A percentile compares a stretch with the other conserved stretches of the same genome.
These are phyloP conservation scores for Tetramorium alpestre DNA, from an alignment of 1,140 invertebrate species.

Conservation along the genomic window DNA sequence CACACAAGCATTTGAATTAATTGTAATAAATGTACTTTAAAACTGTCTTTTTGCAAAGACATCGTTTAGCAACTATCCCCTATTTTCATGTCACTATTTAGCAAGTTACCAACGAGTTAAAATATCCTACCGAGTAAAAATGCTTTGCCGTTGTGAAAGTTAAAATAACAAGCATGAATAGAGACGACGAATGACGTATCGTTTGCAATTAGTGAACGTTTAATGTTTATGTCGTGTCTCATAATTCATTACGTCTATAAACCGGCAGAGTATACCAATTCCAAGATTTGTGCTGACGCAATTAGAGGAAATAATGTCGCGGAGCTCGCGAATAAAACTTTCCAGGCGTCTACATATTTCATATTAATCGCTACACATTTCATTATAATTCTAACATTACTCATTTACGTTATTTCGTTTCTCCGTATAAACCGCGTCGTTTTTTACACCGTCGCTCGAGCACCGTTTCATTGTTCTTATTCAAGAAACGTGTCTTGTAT, in stretches of 20 bases:
- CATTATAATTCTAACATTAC: slow-evolving; percentile 19
- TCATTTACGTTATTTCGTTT: neutral
- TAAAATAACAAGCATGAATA: slow-evolving; percentile 32
- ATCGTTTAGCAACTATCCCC: neutral
- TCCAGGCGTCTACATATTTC: slow-evolving; percentile 4
- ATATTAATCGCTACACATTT: slow-evolving; percentile 29
- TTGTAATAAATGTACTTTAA: neutral
- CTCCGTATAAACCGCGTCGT: neutral
- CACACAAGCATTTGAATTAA: neutral
- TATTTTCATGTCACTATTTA: neutral
- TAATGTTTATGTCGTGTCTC: slow-evolving; percentile 33
- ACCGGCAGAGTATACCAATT: slow-evolving; percentile 6
- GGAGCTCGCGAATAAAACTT: neutral
- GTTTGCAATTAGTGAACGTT: slow-evolving; percentile 23
- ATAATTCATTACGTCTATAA: slow-evolving; percentile 37
- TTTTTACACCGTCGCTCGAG: neutral
- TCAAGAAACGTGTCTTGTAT: neutral
- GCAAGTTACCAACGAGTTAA: slow-evolving; percentile 1
- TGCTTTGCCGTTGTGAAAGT: slow-evolving; percentile 36
- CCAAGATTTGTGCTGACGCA: slow-evolving; percentile 26
- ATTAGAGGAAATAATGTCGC: slow-evolving; percentile 25
- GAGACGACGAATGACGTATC: slow-evolving; percentile 37
- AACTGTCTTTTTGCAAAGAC: neutral
- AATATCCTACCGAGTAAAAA: neutral
- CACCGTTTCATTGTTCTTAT: neutral